Conservation (phyloP, 2,113 vertebrate genomes). For the Malaclemys terrapin region DNA sequence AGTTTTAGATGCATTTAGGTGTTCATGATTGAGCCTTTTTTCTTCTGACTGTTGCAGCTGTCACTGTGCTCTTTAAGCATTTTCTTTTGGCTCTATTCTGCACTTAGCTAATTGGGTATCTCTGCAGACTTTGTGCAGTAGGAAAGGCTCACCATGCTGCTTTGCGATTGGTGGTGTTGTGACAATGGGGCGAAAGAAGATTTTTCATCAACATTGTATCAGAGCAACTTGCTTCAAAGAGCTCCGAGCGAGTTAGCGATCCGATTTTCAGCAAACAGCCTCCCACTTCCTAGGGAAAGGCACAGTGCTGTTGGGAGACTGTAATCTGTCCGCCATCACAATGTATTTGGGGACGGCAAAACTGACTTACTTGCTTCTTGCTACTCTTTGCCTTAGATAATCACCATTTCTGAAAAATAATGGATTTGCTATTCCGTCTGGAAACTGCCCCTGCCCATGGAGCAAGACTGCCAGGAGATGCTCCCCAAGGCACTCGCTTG, state of each 20-base stretch:
- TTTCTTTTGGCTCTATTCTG: neutral
- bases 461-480: neutral
- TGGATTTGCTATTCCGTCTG: neutral
- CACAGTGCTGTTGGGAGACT: neutral
- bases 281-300: neutral
- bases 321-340: neutral
- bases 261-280: accelerated
- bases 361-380: neutral
- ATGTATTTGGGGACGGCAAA: neutral
- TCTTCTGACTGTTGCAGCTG: neutral
- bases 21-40: no score
- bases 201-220: neutral
- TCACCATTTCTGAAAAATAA: neutral
- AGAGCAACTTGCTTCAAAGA: neutral
- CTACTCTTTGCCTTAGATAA: neutral
- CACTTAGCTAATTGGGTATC: neutral
- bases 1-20: neutral
- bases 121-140: neutral
- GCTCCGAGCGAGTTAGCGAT: neutral
- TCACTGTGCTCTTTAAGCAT: neutral
- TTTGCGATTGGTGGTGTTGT: neutral
- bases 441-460: neutral
- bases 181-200: neutral
- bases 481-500: neutral
- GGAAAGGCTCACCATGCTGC: accelerated